Base-by-base conservation (phyloP, 1,140 invertebrate genomes). In the Drosophila baimaii region DNA sequence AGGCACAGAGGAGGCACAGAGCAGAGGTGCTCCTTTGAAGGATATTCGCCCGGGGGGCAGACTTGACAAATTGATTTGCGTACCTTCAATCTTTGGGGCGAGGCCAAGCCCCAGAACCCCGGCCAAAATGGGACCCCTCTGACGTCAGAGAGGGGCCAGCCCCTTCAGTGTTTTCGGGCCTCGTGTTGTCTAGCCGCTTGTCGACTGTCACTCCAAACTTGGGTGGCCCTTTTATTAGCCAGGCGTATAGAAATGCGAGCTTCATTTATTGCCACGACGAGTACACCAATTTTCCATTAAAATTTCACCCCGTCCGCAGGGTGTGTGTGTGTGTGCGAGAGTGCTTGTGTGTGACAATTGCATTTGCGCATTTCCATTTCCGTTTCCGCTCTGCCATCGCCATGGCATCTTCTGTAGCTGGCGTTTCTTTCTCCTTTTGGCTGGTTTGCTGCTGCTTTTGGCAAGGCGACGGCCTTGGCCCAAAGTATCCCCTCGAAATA, bases 211-310 rank as follows among this genome's bases (percentile, higher is more conserved):
- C 57, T 59, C 62, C 46, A 39, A 7, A 33, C 51, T 35, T 23
- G 31, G 27, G 13, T 21, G 49, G 52, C n/a, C 71, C 71, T 79
- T 79, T 83, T 83, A 84, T 83, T 79, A 79, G 81, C 52, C 68
- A 8, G 43, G 49, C 56, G 59, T 62, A 76, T 79, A 79, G 66
- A 77, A 81, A 77, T 77, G 57, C 43, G 33, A 65, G 76, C 52
- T 71, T 79, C 71, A 81, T 65, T 75, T 76, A 80, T 71, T 52
- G 58, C 59, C 57, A 56, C 69, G 55, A 69, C 56, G 75, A 79
- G 58, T 78, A 84, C 81, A 84, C 62, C 66, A 76, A 72, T 79
- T 79, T 84, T 84, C 81, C 81, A 84, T 84, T 84, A 83, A 84
- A 79, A 77, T 84, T 79, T 79, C 52, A 83, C 62, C 66, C 66